Conservation (phyloP, 2,888 invertebrate genomes). For the Gortyna flavago region DNA sequence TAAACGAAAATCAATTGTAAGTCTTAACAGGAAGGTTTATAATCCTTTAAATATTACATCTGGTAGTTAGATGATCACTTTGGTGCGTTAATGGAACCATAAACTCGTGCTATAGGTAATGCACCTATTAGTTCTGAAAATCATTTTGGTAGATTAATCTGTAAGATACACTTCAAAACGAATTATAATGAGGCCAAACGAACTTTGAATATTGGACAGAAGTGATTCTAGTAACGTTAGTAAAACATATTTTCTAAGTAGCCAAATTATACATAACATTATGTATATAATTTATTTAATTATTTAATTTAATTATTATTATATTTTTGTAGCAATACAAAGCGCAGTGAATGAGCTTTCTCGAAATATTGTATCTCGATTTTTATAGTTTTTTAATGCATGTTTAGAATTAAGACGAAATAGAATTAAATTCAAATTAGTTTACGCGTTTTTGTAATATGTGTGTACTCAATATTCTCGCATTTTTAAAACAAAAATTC, state of each 20-base stretch:
- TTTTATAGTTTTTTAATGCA: background rate
- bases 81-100: background rate
- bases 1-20: background rate
- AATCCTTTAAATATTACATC: background rate
- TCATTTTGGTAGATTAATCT: background rate
- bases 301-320: too few species aligned
- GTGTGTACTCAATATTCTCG: constrained; percentile 19
- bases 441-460: background rate
- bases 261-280: constrained; percentile 33
- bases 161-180: background rate
- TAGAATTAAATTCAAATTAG: constrained; percentile 20
- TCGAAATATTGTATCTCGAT: constrained; percentile 51
- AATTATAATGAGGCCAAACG: constrained; percentile 27
- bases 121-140: background rate
- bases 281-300: constrained; percentile 23
- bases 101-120: background rate
- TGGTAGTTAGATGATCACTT: background rate
- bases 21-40: background rate
- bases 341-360: constrained; percentile 32
- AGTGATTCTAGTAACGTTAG: constrained; percentile 15
- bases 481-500: background rate
- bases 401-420: constrained; percentile 1
- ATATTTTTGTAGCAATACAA: background rate
- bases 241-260: constrained; percentile 28
- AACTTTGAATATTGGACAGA: constrained; percentile 12